Conservation (phyloP, 2,888 invertebrate species). For the Tetropium fuscum region DNA sequence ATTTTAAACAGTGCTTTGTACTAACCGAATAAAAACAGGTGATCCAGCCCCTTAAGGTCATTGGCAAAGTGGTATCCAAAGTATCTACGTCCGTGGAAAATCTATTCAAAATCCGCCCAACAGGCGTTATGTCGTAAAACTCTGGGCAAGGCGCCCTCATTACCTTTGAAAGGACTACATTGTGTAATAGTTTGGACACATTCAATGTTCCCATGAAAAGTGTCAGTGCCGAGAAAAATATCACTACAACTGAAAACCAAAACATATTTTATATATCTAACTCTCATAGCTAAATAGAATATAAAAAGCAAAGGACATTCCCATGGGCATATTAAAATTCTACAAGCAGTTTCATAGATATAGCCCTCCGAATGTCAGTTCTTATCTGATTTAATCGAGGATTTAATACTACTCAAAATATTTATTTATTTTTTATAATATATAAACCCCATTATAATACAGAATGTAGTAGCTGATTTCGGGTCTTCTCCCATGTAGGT, state of each 20-base stretch:
- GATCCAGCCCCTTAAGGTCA: slow-evolving; percentile 79
- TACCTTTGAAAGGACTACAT: slow-evolving; percentile 73
- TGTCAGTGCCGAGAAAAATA: slow-evolving; percentile 75
- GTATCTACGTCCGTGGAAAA: slow-evolving; percentile 82
- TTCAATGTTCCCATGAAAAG: slow-evolving; percentile 76
- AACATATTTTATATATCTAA: slow-evolving; percentile 5
- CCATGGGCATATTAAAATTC: slow-evolving; percentile 22
- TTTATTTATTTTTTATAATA: too few relatives aligned
- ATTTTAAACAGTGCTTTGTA: slow-evolving; percentile 28
- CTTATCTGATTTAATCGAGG: too few relatives aligned
- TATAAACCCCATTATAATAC: too few relatives aligned
- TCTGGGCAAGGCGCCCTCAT: slow-evolving; percentile 76
- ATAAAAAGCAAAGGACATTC: slow-evolving; percentile 8
- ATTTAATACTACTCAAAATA: too few relatives aligned
- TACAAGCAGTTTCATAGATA: slow-evolving; percentile 20
- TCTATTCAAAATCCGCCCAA: slow-evolving; percentile 83
- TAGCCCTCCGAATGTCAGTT: too few relatives aligned
- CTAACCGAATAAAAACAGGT: slow-evolving; percentile 75
- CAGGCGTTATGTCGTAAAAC: slow-evolving; percentile 86
- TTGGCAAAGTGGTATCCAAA: slow-evolving; percentile 78
- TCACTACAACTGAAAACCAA: slow-evolving; percentile 70
- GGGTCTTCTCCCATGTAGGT: too few relatives aligned
- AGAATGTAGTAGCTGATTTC: too few relatives aligned
- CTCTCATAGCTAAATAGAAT: slow-evolving; percentile 5
- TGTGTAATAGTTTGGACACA: slow-evolving; percentile 74